Evolutionary conservation across 2,113 vertebrate genomes (phyloP), one percentile per base, ranked within the genome.

Genomic region (Brachirus orientalis): DNA sequence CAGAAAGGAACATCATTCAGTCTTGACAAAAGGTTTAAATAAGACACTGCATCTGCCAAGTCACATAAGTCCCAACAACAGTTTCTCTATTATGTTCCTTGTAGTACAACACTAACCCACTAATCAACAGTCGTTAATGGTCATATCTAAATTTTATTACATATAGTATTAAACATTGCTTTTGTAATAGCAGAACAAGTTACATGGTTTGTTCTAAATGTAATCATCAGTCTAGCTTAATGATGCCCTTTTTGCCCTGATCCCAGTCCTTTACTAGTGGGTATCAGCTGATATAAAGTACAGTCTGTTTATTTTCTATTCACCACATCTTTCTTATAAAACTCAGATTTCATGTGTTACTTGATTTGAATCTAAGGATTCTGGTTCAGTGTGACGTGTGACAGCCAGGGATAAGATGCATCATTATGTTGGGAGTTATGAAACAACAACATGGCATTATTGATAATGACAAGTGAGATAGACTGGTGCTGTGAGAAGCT

Each of bases 11-110:
- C 40, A 40, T 53, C 60, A 58, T 38, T 67, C 44, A 72, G 35
- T 64, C 35, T 35, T 46, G 43, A 82, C 60, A 60, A 71, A 63
- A 20, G 60, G 22, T 52, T 65, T 56, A 51, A 38, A 44, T 48
- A 28, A 19, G 10, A 47, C 16, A 6, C 44, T 9, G 16, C 4
- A 19, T 60, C 48, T 47, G 65, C 48, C 48, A 55, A 43, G 57
- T 46, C 58, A 10, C 56, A 41, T n/a, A 17, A 20, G 10, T 62
- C 12, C 38, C 68, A 65, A 3, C 22, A 61, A 16, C 63, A 59
- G 53, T 74, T 63, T 38, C 14, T 22, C 12, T 22, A 12, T 50
- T n/a, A 4, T 52, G 14, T 14, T 19, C 11, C 11, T 18, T 8
- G 17, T 14, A 9, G 17, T 14, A 9, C 7, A 28, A 28, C 12